Evolutionary conservation across 2,113 vertebrate species (phyloP).

Genomic region (Montifringilla adamsi): DNA sequence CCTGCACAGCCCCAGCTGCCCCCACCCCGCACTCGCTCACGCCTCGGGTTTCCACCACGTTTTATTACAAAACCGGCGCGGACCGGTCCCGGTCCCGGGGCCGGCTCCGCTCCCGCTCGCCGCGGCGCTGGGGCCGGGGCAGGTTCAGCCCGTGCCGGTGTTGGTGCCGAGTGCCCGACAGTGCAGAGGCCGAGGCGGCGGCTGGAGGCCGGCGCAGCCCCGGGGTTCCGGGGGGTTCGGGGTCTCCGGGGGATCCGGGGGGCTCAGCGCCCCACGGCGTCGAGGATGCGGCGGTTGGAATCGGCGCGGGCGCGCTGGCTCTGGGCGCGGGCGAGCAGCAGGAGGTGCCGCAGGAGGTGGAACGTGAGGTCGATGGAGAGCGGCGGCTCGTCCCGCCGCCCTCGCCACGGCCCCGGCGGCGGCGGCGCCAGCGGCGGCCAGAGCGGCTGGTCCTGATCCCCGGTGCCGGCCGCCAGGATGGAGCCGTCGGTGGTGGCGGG

Average conservation of each 20-base stretch:
- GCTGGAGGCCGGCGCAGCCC: background rate
- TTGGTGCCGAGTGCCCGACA: background rate
- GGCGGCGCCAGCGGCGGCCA: constrained; percentile 39
- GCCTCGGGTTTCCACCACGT: constrained; percentile 28
- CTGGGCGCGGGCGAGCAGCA: constrained; percentile 85
- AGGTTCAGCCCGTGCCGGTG: constrained; percentile 66
- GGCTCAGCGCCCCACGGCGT: constrained; percentile 86
- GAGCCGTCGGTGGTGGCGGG: background rate
- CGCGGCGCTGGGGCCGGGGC: constrained; percentile 39
- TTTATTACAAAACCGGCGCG: constrained; percentile 67
- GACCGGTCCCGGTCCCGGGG: background rate
- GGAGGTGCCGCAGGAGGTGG: constrained; percentile 90
- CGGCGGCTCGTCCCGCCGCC: constrained; percentile 82
- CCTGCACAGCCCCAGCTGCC: background rate
- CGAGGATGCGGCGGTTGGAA: constrained; percentile 85
- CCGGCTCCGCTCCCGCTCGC: background rate
- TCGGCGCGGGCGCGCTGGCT: constrained; percentile 85
- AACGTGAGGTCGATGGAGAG: constrained; percentile 94
- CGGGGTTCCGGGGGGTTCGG: too few relatives aligned
- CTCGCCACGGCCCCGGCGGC: background rate
- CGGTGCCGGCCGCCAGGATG: background rate
- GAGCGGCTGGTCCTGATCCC: background rate
- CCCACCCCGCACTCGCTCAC: background rate
- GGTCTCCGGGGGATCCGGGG: background rate
- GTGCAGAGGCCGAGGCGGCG: background rate